These are phyloP conservation scores for Desmodus rotundus DNA, from an alignment of 2,113 vertebrate species.

Conservation along the genomic window DNA sequence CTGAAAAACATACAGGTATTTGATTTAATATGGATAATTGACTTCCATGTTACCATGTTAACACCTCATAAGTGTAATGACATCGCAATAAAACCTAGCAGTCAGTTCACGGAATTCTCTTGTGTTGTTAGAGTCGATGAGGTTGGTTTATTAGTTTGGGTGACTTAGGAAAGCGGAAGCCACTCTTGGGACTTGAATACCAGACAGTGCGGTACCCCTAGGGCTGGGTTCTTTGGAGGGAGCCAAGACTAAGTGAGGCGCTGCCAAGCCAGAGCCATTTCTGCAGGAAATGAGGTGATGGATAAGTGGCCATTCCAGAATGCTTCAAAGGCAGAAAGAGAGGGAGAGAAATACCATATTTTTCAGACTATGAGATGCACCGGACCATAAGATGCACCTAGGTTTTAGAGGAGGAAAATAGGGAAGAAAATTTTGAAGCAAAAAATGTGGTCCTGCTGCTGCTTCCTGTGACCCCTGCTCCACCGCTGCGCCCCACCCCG, in stretches of 20 bases:
- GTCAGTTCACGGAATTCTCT: neutral
- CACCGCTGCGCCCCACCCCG: too few relatives aligned
- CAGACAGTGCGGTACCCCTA: neutral
- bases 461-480: too few relatives aligned
- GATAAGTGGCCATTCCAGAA: neutral
- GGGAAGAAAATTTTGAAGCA: too few relatives aligned
- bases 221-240: neutral
- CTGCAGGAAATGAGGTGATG: neutral
- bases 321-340: neutral
- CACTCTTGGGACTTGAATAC: neutral
- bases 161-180: neutral
- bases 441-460: too few relatives aligned
- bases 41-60: neutral
- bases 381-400: too few relatives aligned
- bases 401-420: too few relatives aligned
- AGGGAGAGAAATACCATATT: neutral
- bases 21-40: neutral
- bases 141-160: neutral
- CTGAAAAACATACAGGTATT: neutral
- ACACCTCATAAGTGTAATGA: neutral
- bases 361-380: too few relatives aligned
- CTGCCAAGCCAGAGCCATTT: neutral
- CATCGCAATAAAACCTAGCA: neutral
- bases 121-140: neutral
- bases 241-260: neutral